phyloP scores from a whole-genome alignment of 2,797 vertebrate genomes.

The Austrolebias charrua region DNA sequence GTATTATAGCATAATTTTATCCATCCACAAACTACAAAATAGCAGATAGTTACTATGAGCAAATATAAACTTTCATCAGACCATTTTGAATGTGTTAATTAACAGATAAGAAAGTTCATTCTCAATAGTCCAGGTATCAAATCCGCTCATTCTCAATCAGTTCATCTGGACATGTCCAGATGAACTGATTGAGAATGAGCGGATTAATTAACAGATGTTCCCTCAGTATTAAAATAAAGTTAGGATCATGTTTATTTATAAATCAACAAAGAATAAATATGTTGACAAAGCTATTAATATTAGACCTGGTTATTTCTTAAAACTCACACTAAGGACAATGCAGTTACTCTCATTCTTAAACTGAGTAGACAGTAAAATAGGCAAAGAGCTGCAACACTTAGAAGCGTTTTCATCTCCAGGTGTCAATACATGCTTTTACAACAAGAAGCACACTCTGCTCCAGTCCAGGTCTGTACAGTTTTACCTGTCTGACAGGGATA shows the following conservation, averaged over 20 bases:
- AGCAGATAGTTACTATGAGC: neutral
- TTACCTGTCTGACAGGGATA: constrained; percentile 60
- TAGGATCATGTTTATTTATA: neutral
- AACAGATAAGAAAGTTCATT: too few species aligned
- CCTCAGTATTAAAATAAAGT: neutral
- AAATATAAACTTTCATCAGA: neutral
- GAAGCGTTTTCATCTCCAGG: constrained; percentile 7
- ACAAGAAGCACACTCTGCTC: constrained; percentile 36
- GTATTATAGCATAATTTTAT: too few species aligned
- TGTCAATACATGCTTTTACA: constrained; percentile 51
- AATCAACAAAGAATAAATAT: neutral
- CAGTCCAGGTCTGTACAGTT: constrained; percentile 14
- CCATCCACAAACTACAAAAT: neutral
- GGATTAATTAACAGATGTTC: neutral
- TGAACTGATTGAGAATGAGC: too few species aligned
- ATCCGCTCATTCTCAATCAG: too few species aligned
- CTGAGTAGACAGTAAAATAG: constrained; percentile 3
- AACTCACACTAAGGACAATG: constrained; percentile 42
- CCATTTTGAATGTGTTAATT: neutral
- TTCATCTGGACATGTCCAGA: too few species aligned
- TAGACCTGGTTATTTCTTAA: constrained; percentile 19
- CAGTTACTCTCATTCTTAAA: constrained; percentile 36
- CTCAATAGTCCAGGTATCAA: too few species aligned
- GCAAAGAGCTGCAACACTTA: constrained; percentile 7
- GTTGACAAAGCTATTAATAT: constrained; percentile 20